Evolutionary conservation across 2,113 vertebrate genomes (phyloP).

Genomic region (Elanoides forficatus): DNA sequence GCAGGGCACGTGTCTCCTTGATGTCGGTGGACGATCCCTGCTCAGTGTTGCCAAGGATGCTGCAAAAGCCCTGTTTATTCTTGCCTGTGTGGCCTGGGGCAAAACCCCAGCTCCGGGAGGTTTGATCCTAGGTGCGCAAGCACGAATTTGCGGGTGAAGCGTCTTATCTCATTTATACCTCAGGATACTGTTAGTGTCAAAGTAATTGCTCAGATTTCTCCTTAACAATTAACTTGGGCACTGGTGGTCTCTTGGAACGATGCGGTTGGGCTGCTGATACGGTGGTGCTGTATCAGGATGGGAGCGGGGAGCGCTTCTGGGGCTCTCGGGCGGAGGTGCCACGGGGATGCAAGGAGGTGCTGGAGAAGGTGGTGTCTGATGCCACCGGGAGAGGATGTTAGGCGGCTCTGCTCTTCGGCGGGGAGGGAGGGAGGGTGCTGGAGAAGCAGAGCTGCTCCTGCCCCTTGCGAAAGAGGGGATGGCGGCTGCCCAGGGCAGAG

Average conservation of each 20-base stretch:
- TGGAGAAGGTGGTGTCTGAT: accelerated
- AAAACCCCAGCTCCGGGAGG: neutral
- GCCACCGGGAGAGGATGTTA: accelerated
- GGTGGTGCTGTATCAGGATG: too few species aligned
- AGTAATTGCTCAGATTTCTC: neutral
- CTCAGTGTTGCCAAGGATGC: neutral
- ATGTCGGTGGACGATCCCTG: neutral
- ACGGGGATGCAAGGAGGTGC: accelerated
- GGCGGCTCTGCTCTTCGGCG: neutral
- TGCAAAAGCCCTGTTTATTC: neutral
- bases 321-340: accelerated
- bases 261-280: neutral
- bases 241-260: neutral
- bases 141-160: neutral
- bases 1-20: neutral
- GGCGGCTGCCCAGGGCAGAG: neutral
- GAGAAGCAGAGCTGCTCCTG: neutral
- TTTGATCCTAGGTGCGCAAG: neutral
- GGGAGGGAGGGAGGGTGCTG: neutral
- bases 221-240: neutral
- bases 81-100: neutral
- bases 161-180: slow-evolving; percentile 15
- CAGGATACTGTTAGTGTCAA: slow-evolving; percentile 29
- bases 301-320: neutral
- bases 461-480: accelerated